Evolutionary conservation across 2,797 vertebrate species (phyloP).

Genomic region (Sus cebifrons): DNA sequence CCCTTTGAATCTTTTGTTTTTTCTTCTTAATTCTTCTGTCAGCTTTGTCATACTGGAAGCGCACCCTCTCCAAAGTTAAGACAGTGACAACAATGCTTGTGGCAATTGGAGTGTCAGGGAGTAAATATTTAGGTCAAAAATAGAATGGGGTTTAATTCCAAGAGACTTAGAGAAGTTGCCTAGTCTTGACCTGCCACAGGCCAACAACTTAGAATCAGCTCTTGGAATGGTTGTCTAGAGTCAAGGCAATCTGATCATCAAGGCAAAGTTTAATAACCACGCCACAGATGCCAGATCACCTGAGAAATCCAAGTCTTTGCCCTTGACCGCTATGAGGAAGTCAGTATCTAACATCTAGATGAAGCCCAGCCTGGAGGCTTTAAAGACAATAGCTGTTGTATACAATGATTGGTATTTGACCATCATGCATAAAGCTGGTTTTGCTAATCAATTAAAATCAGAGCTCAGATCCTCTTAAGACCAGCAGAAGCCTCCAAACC

Average conservation of each 20-base stretch:
- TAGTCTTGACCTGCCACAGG: neutral
- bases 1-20: neutral
- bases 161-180: neutral
- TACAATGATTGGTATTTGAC: neutral
- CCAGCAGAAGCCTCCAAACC: neutral
- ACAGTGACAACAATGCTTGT: neutral
- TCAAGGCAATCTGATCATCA: neutral
- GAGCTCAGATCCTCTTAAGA: neutral
- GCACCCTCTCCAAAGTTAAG: neutral
- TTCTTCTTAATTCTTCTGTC: neutral
- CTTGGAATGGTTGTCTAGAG: neutral
- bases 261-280: neutral
- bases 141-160: constrained; percentile 4
- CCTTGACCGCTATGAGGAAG: neutral
- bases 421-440: neutral
- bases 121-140: constrained; percentile 1
- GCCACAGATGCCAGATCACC: neutral
- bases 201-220: neutral
- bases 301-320: neutral
- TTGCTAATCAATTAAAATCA: neutral
- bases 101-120: fast-evolving
- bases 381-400: neutral
- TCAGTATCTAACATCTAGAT: neutral
- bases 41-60: neutral
- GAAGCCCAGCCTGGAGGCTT: neutral